Conservation (phyloP, 2,797 vertebrate species). For the Danio aesculapii region DNA sequence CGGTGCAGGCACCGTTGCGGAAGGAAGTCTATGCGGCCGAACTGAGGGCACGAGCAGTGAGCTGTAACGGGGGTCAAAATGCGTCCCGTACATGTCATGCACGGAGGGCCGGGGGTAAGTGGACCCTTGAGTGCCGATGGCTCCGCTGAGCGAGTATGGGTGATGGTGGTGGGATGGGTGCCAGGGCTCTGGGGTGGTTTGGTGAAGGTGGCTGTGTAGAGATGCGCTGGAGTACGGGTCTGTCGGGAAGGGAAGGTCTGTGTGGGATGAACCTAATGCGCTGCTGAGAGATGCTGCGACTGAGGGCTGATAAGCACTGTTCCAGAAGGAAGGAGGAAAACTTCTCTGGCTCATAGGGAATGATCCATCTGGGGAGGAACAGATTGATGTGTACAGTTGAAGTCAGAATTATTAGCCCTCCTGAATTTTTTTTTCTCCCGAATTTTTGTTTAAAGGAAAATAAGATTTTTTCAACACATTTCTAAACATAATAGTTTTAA, state of each 20-base stretch:
- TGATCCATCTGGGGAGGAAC: constrained; percentile 79
- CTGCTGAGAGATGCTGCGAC: constrained; percentile 83
- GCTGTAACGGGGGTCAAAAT: constrained; percentile 92
- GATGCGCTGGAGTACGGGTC: constrained; percentile 89
- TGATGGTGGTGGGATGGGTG: constrained; percentile 92
- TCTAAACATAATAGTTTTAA: too few relatives aligned
- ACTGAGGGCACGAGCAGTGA: constrained; percentile 92
- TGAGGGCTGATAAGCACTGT: constrained; percentile 92
- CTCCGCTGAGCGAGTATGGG: constrained; percentile 85
- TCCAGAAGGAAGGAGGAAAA: constrained; percentile 98
- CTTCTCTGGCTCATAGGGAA: constrained; percentile 97
- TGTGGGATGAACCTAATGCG: constrained; percentile 84
- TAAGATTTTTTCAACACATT: too few relatives aligned
- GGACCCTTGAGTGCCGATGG: constrained; percentile 84
- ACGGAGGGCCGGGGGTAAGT: constrained; percentile 86
- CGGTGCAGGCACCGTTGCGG: constrained; percentile 79
- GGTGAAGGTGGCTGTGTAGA: constrained; percentile 93
- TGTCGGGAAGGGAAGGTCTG: constrained; percentile 88
- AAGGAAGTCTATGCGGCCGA: constrained; percentile 87
- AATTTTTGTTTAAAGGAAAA: too few relatives aligned
- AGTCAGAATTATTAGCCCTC: too few relatives aligned
- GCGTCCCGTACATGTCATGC: constrained; percentile 92
- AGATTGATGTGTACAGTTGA: too few relatives aligned
- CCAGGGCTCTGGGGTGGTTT: constrained; percentile 90
- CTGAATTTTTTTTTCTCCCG: too few relatives aligned